Percentiles rank a stretch among this genome's conserved stretches.
Evolutionary conservation across 2,888 invertebrate species (phyloP).

Genomic region (Synergus japonicus): DNA sequence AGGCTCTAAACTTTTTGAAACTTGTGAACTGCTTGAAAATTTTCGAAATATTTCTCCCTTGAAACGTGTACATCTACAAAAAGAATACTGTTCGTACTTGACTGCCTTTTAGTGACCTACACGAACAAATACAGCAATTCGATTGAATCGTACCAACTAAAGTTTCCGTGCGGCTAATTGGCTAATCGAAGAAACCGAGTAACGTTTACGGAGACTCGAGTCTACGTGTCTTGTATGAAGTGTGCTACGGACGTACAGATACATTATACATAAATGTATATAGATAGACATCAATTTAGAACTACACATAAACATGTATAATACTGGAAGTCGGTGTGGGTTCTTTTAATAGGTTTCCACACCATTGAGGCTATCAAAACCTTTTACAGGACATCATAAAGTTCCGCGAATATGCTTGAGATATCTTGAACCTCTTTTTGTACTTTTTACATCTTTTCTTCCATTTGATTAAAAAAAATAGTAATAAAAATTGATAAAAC

Average conservation of each 20-base stretch:
- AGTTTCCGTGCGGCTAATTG: constrained; percentile 37
- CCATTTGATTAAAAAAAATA: no score
- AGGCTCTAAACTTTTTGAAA: neutral
- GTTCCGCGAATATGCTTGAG: no score
- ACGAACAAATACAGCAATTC: constrained; percentile 15
- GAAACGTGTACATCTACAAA: constrained; percentile 5
- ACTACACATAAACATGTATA: no score
- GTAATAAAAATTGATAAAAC: no score
- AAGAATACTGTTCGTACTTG: constrained; percentile 2
- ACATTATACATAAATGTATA: neutral
- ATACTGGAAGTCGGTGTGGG: no score
- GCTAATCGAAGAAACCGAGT: constrained; percentile 35
- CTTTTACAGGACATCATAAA: no score
- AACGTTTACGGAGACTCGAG: constrained; percentile 26
- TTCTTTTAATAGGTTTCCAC: no score
- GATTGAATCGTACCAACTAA: constrained; percentile 30
- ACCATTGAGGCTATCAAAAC: no score
- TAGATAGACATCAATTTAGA: no score
- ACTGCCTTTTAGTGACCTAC: constrained; percentile 26
- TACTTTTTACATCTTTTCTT: no score
- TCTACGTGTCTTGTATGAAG: neutral
- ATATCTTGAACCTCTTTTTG: no score
- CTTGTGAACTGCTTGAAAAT: neutral
- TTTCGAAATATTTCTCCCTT: constrained; percentile 15
- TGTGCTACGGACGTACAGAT: neutral